Evolutionary conservation across 2,888 invertebrate species (phyloP).

Genomic region (Rutpela maculata): DNA sequence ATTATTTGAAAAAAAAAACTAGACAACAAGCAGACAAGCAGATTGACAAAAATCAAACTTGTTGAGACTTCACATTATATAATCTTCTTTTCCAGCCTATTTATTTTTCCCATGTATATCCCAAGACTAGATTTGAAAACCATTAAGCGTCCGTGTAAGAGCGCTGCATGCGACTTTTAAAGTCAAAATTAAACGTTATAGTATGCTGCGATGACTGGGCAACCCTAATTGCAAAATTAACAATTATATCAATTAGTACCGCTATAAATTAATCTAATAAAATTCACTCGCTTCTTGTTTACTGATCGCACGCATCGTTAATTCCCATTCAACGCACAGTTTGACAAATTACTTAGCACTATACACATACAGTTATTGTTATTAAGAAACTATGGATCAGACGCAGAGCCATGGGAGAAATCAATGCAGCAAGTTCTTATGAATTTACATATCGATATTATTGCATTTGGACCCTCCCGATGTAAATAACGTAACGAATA

Average conservation of each 20-base stretch:
- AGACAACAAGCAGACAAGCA: too few species aligned
- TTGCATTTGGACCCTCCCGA: neutral
- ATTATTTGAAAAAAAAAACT: too few species aligned
- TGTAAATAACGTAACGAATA: neutral
- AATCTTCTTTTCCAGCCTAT: too few species aligned
- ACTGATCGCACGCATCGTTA: slow-evolving; percentile 38
- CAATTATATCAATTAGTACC: slow-evolving; percentile 38
- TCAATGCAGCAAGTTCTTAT: neutral
- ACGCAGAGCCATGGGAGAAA: neutral
- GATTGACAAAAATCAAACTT: too few species aligned
- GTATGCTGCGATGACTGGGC: slow-evolving; percentile 2
- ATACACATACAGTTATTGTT: neutral
- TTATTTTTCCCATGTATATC: too few species aligned
- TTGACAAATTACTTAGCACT: slow-evolving; percentile 34
- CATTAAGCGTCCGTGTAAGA: neutral
- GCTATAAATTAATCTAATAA: slow-evolving; percentile 37
- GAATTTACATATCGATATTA: neutral
- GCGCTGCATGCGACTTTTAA: neutral
- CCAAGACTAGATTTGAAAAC: too few species aligned
- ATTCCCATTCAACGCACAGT: slow-evolving; percentile 43
- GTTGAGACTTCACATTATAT: too few species aligned
- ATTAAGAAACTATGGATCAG: neutral
- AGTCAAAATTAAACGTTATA: neutral
- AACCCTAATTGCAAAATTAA: slow-evolving; percentile 40
- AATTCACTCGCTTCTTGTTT: slow-evolving; percentile 42